Base-by-base conservation (phyloP, 2,888 invertebrate species). In the Mellilla xanthometata region DNA sequence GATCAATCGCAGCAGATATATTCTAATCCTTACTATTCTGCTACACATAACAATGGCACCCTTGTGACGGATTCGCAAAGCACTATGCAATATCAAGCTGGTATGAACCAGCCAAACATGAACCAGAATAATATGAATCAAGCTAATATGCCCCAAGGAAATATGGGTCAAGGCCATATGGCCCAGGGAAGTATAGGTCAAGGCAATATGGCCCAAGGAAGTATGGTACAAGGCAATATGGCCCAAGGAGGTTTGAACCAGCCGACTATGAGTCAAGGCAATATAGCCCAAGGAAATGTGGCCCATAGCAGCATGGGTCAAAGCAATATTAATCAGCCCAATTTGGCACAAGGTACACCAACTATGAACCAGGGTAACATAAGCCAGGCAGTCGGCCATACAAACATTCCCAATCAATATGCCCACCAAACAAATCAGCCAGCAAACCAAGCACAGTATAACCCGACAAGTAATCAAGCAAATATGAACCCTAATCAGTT, bases 1-100 rank as follows among this genome's bases (percentile, higher is more conserved):
- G 81, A 83, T 12, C 80, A 76, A 0, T 35, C 56, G 13, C 58
- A 60, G 22, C 81, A 81, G 48, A 70, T 68, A 5, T 85, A 84
- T 34, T 55, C 77, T 0, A 79, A 81, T 24, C 85, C 87, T 0
- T 81, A 81, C 23, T 86, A 87, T 44, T 71, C 84, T 0, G 81
- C 74, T 0, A 76, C 81, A 0, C 75, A 79, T 8, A 78, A 69
- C 33, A 82, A 65, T 34, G 51, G 65, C 0, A 80, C 78, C 0
- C 47, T 65, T 0, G 74, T 84, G 0, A 78, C 85, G 0, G 86
- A 85, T 39, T 79, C 87, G 0, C 83, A 75, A 49, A 70, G 46
- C 22, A 34, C 65, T 3, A 35, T 62, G 9, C 54, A 60, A 8
- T 71, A 73, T 24, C 57, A 50, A 13, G 27, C 31, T 9, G 35